Conservation (phyloP, 2,888 invertebrate genomes). For the Asteroscopus sphinx region DNA sequence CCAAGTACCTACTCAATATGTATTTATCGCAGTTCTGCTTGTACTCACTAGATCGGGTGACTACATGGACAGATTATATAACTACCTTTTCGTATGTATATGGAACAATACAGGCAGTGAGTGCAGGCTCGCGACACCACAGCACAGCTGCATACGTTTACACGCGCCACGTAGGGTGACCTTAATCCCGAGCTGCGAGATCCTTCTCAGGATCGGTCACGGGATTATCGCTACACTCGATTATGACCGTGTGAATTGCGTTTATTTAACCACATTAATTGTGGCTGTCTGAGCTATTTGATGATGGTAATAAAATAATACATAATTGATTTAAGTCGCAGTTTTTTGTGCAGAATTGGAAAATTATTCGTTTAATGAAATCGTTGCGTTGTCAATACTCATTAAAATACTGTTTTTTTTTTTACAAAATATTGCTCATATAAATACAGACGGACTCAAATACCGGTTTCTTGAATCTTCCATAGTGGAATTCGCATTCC, state of each 20-base stretch:
- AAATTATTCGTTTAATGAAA: not conserved
- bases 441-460: no score
- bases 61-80: no score
- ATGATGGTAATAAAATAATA: constrained; percentile 14
- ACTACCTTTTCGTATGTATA: no score
- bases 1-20: no score
- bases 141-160: constrained; percentile 59
- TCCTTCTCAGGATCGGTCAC: constrained; percentile 51
- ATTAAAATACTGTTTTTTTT: not conserved
- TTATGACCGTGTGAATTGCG: constrained; percentile 57
- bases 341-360: not conserved
- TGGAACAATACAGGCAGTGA: constrained; percentile 6
- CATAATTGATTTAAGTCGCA: not conserved
- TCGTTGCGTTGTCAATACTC: not conserved
- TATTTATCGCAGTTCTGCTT: no score
- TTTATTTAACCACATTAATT: constrained; percentile 38
- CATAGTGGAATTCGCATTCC: no score
- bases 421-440: not conserved
- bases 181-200: constrained; percentile 47
- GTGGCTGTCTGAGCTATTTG: constrained; percentile 10
- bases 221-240: constrained; percentile 50
- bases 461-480: no score
- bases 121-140: constrained; percentile 21
- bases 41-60: not conserved
- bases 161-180: constrained; percentile 49